Percentiles rank a stretch among this genome's conserved stretches.
phyloP scores from a whole-genome alignment of 1,140 invertebrate genomes.

The Rhysida immarginata region DNA sequence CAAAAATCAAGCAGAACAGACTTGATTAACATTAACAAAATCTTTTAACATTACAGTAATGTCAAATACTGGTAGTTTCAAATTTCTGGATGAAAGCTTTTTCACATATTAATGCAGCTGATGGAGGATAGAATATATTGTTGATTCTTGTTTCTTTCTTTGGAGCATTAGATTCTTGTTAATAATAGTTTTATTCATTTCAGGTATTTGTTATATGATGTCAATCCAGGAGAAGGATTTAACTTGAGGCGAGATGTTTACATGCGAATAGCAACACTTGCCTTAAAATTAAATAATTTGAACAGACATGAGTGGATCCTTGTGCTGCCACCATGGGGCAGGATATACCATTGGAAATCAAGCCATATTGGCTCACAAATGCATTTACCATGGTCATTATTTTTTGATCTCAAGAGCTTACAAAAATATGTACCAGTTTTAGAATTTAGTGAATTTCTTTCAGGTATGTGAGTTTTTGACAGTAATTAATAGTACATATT shows the following conservation, averaged over 20 bases:
- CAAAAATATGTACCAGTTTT: conserved; percentile 65
- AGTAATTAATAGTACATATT: too few species aligned
- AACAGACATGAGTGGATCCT: conserved; percentile 36
- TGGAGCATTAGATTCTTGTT: too few species aligned
- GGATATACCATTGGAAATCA: conserved; percentile 76
- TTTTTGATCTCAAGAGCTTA: conserved; percentile 74
- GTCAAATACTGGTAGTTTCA: too few species aligned
- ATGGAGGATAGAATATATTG: too few species aligned
- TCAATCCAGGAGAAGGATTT: conserved; percentile 89
- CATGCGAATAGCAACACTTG: conserved; percentile 70
- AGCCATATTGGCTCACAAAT: conserved; percentile 33
- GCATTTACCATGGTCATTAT: conserved; percentile 54
- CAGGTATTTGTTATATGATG: conserved; percentile 73
- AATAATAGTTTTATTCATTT: conserved; percentile 17
- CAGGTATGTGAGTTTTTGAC: too few species aligned
- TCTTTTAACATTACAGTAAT: too few species aligned
- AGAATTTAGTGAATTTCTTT: conserved; percentile 69
- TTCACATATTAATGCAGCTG: too few species aligned
- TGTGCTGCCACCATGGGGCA: conserved; percentile 74
- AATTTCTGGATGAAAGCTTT: too few species aligned
- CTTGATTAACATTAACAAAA: too few species aligned
- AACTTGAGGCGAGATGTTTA: conserved; percentile 93
- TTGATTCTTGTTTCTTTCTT: too few species aligned
- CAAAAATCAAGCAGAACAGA: too few species aligned
- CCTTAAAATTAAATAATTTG: conserved; percentile 41